Evolutionary conservation across 2,888 invertebrate species (phyloP).

Genomic region (Callyntrura guangdongensis): DNA sequence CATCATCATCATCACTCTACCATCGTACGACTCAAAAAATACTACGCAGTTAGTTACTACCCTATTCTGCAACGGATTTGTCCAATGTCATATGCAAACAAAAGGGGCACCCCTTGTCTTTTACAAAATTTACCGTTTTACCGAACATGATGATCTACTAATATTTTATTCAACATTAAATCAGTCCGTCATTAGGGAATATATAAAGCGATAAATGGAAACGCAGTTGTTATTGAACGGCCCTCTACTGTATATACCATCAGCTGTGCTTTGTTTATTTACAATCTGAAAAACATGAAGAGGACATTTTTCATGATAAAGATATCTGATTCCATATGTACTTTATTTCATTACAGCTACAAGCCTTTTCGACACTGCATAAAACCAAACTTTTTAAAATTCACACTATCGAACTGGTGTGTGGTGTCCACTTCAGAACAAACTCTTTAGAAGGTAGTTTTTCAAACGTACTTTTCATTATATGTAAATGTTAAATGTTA

Average conservation of each 20-base stretch:
- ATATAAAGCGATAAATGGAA: too few species aligned
- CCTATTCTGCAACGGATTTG: background rate
- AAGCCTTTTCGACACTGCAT: background rate
- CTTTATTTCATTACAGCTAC: background rate
- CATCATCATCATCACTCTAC: background rate
- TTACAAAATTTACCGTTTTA: background rate
- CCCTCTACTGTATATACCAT: constrained; percentile 48
- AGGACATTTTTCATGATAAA: constrained; percentile 20
- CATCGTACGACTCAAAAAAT: background rate
- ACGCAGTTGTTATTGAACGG: constrained; percentile 1
- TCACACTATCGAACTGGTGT: background rate
- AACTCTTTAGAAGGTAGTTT: too few species aligned
- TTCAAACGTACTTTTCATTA: too few species aligned
- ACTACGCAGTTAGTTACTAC: constrained; percentile 43
- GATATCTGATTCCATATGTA: constrained; percentile 35
- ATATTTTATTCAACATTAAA: background rate
- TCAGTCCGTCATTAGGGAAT: background rate
- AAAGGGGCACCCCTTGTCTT: background rate
- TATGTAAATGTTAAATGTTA: too few species aligned
- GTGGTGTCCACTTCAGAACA: too few species aligned
- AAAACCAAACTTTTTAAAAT: background rate
- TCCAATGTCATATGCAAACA: background rate
- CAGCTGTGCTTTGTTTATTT: constrained; percentile 75
- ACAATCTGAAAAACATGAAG: constrained; percentile 52
- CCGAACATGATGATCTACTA: background rate